phyloP scores from a whole-genome alignment of 2,113 vertebrate genomes.

The Sardina pilchardus region DNA sequence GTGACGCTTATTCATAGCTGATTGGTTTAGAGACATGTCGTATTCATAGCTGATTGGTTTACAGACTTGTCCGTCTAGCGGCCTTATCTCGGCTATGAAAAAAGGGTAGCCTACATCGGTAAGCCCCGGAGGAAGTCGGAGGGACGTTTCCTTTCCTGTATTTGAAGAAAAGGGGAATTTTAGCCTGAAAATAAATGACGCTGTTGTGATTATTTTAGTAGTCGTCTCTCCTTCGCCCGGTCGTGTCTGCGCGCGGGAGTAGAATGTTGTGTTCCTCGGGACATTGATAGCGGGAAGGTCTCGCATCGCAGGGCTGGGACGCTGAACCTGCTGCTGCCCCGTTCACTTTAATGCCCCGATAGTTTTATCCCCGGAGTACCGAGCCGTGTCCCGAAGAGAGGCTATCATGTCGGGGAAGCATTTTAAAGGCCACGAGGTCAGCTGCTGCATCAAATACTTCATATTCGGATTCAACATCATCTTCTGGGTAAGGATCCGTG shows the following conservation, averaged over 20 bases:
- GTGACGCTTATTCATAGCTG: not conserved
- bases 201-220: not conserved
- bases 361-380: constrained; percentile 7
- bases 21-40: constrained; percentile 45
- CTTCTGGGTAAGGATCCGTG: constrained; percentile 58
- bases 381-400: constrained; percentile 44
- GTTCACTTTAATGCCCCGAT: constrained; percentile 28
- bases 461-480: constrained; percentile 97
- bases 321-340: constrained; percentile 36
- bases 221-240: too few species aligned
- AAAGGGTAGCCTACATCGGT: constrained; percentile 5
- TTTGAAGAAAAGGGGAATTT: not conserved
- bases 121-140: not conserved
- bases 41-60: constrained; percentile 40
- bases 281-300: constrained; percentile 3
- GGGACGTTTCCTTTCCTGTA: constrained; percentile 4
- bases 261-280: not conserved
- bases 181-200: not conserved
- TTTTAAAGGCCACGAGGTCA: constrained; percentile 95
- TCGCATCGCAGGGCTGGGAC: constrained; percentile 17
- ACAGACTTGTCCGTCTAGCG: constrained; percentile 38
- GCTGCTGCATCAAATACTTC: constrained; percentile 98
- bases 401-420: constrained; percentile 91
- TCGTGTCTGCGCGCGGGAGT: not conserved
- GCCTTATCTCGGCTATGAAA: constrained; percentile 37